Evolutionary conservation across 2,113 vertebrate genomes (phyloP).

Genomic region (Lamprologus tigripictilis): DNA sequence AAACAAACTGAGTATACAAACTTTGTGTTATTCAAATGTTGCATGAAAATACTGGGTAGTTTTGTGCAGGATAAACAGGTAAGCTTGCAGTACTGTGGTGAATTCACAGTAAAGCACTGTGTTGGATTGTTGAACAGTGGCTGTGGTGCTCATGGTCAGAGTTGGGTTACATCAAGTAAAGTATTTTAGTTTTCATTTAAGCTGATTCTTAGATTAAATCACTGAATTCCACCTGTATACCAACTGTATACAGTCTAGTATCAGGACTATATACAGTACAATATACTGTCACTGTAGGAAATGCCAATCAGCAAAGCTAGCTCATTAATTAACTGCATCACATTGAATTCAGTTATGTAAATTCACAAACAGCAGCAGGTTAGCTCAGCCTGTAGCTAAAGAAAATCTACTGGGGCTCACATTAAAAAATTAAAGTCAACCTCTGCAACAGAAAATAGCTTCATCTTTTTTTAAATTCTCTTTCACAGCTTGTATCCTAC

Average conservation of each 20-base stretch:
- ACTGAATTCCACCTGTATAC: background rate
- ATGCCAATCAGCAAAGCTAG: background rate
- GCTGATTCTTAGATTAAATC: rapidly evolving
- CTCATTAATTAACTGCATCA: background rate
- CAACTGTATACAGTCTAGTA: background rate
- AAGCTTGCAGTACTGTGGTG: background rate
- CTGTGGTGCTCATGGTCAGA: background rate
- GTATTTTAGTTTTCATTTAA: background rate
- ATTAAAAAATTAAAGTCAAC: background rate
- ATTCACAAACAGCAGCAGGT: background rate
- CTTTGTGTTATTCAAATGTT: background rate
- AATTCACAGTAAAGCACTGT: background rate
- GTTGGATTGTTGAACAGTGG: background rate
- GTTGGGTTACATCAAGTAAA: background rate
- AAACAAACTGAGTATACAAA: background rate
- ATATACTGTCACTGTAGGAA: background rate
- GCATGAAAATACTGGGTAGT: background rate
- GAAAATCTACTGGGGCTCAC: background rate
- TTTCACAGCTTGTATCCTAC: background rate
- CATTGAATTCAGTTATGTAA: background rate
- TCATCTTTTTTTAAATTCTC: background rate
- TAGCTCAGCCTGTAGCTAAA: background rate
- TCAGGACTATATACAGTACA: background rate
- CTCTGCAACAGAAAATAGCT: background rate
- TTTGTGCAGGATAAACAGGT: background rate